Base-by-base conservation (phyloP, 2,113 vertebrate genomes). In the Serinus canaria region DNA sequence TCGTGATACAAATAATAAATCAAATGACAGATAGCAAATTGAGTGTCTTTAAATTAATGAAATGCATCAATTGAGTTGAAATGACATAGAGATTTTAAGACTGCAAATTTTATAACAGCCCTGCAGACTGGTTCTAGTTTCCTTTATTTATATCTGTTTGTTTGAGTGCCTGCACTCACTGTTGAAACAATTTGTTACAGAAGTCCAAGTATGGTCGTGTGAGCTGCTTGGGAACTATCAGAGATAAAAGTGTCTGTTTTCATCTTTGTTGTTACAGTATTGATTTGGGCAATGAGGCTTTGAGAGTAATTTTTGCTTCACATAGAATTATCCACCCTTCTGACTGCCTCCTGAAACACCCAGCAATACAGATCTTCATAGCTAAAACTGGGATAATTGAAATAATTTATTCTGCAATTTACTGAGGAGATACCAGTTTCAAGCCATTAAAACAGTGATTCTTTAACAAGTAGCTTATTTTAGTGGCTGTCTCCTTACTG, bases 401-500 rank as follows among this genome's bases (percentile, higher is more conserved):
- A 62, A 49, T 41, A 23, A 15, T 67, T 94, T 20, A 22, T 86
- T 87, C 56, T 53, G 19, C 0, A 1, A 23, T 31, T 67, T 68
- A 75, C 15, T 1, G 5, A 37, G 43, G 58, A 69, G 22, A 17
- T 77, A 49, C 35, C 10, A 14, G 35, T 84, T 91, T 75, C 37
- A 59, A 79, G 55, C 31, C 0, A 11, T 86, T 63, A 69, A 80
- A 87, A 50, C 1, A 76, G 10, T 24, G 41, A 23, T 60, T 79
- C 9, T 89, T 91, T 64, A 13, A 11, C 30, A 53, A 33, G 28
- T 11, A 60, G 27, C 20, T 72, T 50, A 35, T 92, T 92, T 91
- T 81, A 91, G 56, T 59, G 79, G 33, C 64, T 73, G 13, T 64
- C 58, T 62, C 27, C 89, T 97, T 83, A 96, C 44, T 93, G 11